Base-by-base conservation (phyloP, 2,797 vertebrate genomes). In the Avahi laniger region DNA sequence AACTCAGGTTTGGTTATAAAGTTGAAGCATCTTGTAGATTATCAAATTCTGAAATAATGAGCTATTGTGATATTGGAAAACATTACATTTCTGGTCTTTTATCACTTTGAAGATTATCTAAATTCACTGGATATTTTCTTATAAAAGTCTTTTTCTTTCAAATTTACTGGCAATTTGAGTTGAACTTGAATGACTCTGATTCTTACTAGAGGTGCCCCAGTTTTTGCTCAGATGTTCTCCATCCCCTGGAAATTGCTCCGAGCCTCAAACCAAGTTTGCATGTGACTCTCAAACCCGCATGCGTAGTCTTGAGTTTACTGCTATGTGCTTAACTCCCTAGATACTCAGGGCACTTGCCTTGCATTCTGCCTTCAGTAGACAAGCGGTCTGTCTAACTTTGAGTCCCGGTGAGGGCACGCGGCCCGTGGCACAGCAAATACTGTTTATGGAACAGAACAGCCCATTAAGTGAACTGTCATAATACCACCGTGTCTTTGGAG, bases 51-150 rank as follows among this genome's bases (percentile, higher is more conserved):
- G 69, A 50, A 86, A 41, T 38, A 72, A 4, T 30, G 11, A 5
- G 26, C 50, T 57, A 0, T 84, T 80, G 83, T 46, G 43, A 41
- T 48, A n/a, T 81, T 75, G 43, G 72, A 83, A 93, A 92, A 76
- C 46, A 52, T 54, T 69, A 54, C 33, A n/a, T 63, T 75, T n/a
- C 72, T 65, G 52, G 17, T 76, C 14, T 52, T 63, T 87, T 59
- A 52, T 54, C 13, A 50, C 63, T 76, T 82, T 3, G 18, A 79
- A 33, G 50, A 35, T 82, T 88, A n/a, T 86, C 41, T 46, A 41
- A 69, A 57, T 63, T 93, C 26, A 30, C 54, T 86, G 88, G 80
- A 6, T 70, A 52, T 46, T 43, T 73, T 81, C n/a, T 76, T 82
- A 50, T 2, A 8, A 38, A 48, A 67, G 28, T 61, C 26, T 35